Base-by-base conservation (phyloP, 2,113 vertebrate genomes). In the Cyanoramphus novaezelandiae region DNA sequence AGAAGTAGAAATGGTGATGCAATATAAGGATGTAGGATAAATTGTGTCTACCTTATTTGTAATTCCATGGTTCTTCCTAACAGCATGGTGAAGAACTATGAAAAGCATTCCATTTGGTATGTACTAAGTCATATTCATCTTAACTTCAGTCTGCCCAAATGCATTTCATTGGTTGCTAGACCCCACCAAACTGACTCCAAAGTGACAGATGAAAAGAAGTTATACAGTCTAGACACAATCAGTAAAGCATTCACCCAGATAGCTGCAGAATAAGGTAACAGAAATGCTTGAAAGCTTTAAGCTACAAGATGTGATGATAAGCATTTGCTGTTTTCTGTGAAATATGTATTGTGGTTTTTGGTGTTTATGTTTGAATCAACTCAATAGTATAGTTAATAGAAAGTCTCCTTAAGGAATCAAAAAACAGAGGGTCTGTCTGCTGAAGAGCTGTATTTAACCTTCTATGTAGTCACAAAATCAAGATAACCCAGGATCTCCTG, bases 391-490 rank as follows among this genome's bases (percentile, higher is more conserved):
- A 63, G 55, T 19, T 43, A 78, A 71, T 9, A 69, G 44, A 82
- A n/a, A 50, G 15, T 39, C 37, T 67, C 62, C 23, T 68, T 43
- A 28, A 75, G 76, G 71, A 70, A 75, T 53, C 35, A 68, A 78
- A 71, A 27, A 81, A 9, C 39, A 18, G 23, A 50, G 27, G 39
- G 39, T 6, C 28, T 28, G 31, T 28, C 76, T 90, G 53, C 53
- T 50, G 68, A 70, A 92, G 37, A 90, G 25, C 25, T 91, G 12
- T 35, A 35, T 93, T 89, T 92, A 91, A 89, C 83, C 62, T 92
- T 59, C 52, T 37, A 1, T 52, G 39, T 39, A 84, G 14, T 43
- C 52, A 87, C 64, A 55, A 95, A 89, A 95, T 47, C 78, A 84
- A 86, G 50, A 95, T 86, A 33, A 55, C 14, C 24, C 72, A 84